Conservation (phyloP, 2,888 invertebrate genomes). For the Drosophila borborema region DNA sequence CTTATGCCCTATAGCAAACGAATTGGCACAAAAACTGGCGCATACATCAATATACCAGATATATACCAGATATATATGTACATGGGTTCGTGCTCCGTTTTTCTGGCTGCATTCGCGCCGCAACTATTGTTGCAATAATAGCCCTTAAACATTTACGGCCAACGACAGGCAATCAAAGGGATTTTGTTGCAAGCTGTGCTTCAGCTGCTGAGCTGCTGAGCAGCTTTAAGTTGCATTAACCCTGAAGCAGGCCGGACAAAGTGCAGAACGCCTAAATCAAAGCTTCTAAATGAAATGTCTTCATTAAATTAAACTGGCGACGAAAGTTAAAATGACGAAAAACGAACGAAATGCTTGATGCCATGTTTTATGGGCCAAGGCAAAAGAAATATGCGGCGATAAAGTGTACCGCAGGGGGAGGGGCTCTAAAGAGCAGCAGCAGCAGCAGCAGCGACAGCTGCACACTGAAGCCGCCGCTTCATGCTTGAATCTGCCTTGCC, state of each 20-base stretch:
- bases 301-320: conserved; percentile 70
- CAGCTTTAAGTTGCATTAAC: conserved; percentile 27
- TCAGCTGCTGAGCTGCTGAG: conserved; percentile 15
- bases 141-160: conserved; percentile 61
- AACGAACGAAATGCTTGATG: conserved; percentile 50
- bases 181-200: conserved; percentile 48
- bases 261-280: conserved; percentile 52
- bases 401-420: conserved; percentile 37
- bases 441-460: conserved; percentile 8
- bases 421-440: background rate
- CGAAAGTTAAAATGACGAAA: conserved; percentile 71
- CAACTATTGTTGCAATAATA: conserved; percentile 76
- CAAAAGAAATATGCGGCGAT: conserved; percentile 59
- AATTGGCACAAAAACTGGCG: conserved; percentile 34
- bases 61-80: conserved; percentile 12
- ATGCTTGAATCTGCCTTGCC: conserved; percentile 12
- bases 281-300: conserved; percentile 67
- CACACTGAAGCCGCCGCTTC: conserved; percentile 1
- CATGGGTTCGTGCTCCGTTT: conserved; percentile 8
- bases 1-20: background rate
- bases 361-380: conserved; percentile 63
- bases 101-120: conserved; percentile 22
- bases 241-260: background rate
- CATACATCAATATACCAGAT: conserved; percentile 8
- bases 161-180: conserved; percentile 51